Percentiles rank a stretch among this genome's conserved stretches.
Conservation (phyloP, 2,113 vertebrate species). For the Ciconia stormi region DNA sequence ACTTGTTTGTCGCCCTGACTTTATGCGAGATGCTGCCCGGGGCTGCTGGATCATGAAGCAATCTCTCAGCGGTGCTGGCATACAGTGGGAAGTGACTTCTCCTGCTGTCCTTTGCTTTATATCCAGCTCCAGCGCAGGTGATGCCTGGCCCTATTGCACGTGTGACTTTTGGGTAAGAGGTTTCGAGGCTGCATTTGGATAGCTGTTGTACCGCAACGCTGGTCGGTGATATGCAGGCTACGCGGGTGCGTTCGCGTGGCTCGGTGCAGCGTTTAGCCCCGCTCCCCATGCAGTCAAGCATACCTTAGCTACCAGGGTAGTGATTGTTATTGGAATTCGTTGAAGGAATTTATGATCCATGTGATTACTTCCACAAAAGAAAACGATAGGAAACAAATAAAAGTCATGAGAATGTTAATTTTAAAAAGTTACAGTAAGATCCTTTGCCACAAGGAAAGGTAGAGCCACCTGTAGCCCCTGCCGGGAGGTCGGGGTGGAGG, state of each 20-base stretch:
- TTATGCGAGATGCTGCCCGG: neutral
- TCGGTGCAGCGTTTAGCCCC: constrained; percentile 1
- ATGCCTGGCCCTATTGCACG: neutral
- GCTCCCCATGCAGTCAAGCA: constrained; percentile 23
- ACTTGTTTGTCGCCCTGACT: neutral
- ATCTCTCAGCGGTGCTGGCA: neutral
- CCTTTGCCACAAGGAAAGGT: neutral
- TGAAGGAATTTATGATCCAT: constrained; percentile 66
- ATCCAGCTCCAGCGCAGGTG: neutral
- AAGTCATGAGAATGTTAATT: constrained; percentile 19
- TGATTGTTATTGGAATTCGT: constrained; percentile 55
- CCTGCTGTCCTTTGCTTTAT: neutral
- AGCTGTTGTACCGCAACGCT: neutral
- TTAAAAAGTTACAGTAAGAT: neutral
- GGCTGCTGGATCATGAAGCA: neutral
- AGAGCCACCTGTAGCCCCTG: too few species aligned
- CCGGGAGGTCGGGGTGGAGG: neutral
- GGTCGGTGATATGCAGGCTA: neutral
- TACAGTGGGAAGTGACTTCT: neutral
- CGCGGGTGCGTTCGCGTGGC: neutral
- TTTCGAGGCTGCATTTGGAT: neutral
- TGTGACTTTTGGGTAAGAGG: neutral
- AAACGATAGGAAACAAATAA: constrained; percentile 37
- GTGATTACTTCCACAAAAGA: constrained; percentile 54
- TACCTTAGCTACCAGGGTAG: constrained; percentile 22